Percentiles rank a stretch among this genome's conserved stretches.
Conservation (phyloP, 2,888 invertebrate species). For the Sepiola atlantica region DNA sequence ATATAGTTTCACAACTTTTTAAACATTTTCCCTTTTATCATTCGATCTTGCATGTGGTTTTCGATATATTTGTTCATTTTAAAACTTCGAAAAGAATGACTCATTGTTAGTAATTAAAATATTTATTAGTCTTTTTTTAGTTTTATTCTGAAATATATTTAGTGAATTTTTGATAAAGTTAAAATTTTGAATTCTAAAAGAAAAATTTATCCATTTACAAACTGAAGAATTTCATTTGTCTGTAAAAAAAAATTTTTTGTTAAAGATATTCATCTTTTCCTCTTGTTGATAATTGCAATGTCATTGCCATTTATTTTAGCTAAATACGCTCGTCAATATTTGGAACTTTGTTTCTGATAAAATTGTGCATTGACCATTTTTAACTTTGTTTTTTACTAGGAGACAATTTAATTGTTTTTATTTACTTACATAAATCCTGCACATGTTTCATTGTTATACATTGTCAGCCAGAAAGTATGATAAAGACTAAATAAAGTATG, state of each 20-base stretch:
- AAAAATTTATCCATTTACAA: not conserved
- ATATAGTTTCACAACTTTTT: not conserved
- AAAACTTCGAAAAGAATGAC: too few relatives aligned
- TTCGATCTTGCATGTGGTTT: too few relatives aligned
- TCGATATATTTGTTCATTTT: too few relatives aligned
- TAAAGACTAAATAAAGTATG: too few relatives aligned
- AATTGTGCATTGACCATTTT: not conserved
- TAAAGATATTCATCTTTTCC: not conserved
- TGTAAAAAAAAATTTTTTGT: not conserved
- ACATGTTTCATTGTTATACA: too few relatives aligned
- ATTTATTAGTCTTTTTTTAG: not conserved
- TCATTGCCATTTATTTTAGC: not conserved
- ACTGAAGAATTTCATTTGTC: too few relatives aligned
- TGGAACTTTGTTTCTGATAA: constrained; percentile 33
- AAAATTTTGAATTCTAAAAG: not conserved
- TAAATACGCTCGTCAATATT: not conserved
- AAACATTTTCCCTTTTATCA: not conserved
- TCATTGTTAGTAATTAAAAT: not conserved
- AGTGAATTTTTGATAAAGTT: not conserved
- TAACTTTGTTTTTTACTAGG: not conserved
- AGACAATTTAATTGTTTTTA: not conserved
- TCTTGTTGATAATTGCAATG: not conserved
- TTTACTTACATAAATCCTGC: too few relatives aligned
- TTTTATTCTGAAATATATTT: not conserved
- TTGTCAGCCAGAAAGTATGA: too few relatives aligned